Conservation (phyloP, 2,888 invertebrate genomes). For the Meiosimyza decipiens region DNA sequence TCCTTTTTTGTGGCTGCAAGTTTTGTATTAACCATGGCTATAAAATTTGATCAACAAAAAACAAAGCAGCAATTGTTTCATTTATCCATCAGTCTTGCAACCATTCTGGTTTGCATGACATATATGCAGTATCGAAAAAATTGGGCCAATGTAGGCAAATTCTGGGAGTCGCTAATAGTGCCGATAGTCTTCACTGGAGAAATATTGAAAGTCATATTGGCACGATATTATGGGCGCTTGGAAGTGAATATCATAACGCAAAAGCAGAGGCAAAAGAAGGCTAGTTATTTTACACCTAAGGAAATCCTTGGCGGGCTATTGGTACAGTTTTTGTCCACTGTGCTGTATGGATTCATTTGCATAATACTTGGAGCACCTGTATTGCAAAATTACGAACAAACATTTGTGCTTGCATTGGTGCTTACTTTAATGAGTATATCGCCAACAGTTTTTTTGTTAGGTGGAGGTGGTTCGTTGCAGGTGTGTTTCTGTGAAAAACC, state of each 20-base stretch:
- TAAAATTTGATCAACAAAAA: conserved; percentile 64
- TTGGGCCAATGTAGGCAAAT: conserved; percentile 62
- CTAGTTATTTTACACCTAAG: conserved; percentile 56
- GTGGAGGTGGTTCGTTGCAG: conserved; percentile 64
- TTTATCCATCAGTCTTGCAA: conserved; percentile 62
- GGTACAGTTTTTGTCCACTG: conserved; percentile 59
- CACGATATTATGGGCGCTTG: conserved; percentile 60
- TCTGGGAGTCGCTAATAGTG: conserved; percentile 64
- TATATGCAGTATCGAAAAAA: conserved; percentile 62
- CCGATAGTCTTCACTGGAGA: conserved; percentile 64
- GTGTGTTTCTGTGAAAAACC: conserved; percentile 65
- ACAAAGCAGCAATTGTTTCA: conserved; percentile 66
- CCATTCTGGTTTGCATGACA: conserved; percentile 63
- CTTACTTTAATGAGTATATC: conserved; percentile 64
- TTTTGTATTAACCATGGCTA: conserved; percentile 55
- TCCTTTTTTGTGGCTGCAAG: conserved; percentile 31
- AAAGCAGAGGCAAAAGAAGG: conserved; percentile 61
- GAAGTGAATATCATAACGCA: conserved; percentile 53
- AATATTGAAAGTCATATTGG: conserved; percentile 58
- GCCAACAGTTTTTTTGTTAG: conserved; percentile 63
- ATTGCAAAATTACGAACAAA: conserved; percentile 64
- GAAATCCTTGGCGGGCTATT: conserved; percentile 60
- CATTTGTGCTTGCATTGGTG: conserved; percentile 63
- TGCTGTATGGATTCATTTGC: conserved; percentile 64
- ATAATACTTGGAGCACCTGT: conserved; percentile 67